Conservation (phyloP, 1,140 invertebrate species). For the Plutomurus gul region DNA sequence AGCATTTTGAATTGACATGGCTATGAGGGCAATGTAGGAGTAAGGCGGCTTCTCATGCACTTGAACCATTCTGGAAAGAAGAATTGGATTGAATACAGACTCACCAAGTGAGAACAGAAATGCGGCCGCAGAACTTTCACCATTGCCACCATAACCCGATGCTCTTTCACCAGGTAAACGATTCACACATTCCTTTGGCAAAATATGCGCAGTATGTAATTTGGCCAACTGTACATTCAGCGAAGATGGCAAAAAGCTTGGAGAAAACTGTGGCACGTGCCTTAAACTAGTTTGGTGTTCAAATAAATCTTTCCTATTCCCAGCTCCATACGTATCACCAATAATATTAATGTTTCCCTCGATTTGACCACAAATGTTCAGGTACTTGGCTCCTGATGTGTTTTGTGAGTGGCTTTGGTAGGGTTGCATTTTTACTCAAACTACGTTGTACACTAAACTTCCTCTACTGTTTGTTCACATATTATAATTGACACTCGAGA, state of each 20-base stretch:
- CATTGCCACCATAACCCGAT: not conserved
- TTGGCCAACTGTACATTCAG: not conserved
- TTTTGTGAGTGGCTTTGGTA: not conserved
- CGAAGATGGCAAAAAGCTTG: not conserved
- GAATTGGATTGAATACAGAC: constrained; percentile 59
- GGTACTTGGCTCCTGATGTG: not conserved
- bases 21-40: constrained; percentile 96
- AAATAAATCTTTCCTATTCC: not conserved
- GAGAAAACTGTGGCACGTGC: too few relatives aligned
- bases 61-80: constrained; percentile 65
- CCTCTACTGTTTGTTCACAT: not conserved
- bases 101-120: constrained; percentile 2
- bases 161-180: not conserved
- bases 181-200: too few relatives aligned
- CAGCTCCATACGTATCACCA: too few relatives aligned
- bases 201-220: not conserved
- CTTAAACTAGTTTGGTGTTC: too few relatives aligned
- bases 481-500: not conserved
- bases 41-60: constrained; percentile 78
- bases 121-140: not conserved
- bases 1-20: constrained; percentile 68
- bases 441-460: too few relatives aligned
- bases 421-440: not conserved
- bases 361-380: not conserved
- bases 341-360: not conserved